Conservation (phyloP, 2,888 invertebrate genomes). For the Morpho deidamia region DNA sequence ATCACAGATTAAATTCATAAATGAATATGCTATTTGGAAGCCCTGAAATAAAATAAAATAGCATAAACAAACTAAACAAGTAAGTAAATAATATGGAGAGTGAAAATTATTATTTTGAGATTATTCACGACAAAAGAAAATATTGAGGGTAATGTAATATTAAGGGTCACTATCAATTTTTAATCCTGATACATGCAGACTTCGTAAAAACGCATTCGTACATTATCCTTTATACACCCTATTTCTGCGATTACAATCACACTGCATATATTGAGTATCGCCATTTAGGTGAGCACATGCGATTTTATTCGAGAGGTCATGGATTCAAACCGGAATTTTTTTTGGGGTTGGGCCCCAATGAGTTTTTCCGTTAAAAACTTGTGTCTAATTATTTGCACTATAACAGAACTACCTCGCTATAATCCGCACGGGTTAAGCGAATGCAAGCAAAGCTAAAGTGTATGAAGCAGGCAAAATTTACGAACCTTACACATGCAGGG, state of each 20-base stretch:
- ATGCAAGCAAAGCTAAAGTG: too few species aligned
- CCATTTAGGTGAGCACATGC: too few species aligned
- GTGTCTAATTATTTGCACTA: too few species aligned
- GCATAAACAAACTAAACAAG: not conserved
- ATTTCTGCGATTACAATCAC: too few species aligned
- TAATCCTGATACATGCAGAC: not conserved
- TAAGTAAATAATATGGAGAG: not conserved
- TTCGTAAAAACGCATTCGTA: not conserved
- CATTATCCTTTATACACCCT: too few species aligned
- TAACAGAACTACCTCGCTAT: too few species aligned
- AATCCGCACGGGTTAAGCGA: too few species aligned
- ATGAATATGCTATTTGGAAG: constrained; percentile 30
- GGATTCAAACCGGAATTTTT: not conserved
- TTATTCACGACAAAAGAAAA: not conserved
- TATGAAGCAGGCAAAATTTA: too few species aligned
- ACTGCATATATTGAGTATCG: too few species aligned
- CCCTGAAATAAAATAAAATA: constrained; percentile 34
- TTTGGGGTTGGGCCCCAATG: not conserved
- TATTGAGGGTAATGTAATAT: not conserved
- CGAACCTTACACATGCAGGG: too few species aligned
- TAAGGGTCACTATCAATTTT: not conserved
- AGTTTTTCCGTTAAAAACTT: too few species aligned
- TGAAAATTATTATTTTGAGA: not conserved
- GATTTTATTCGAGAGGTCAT: too few species aligned
- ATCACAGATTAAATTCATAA: constrained; percentile 24